phyloP scores from a whole-genome alignment of 2,888 invertebrate genomes.

The Sarcophaga caerulescens region DNA sequence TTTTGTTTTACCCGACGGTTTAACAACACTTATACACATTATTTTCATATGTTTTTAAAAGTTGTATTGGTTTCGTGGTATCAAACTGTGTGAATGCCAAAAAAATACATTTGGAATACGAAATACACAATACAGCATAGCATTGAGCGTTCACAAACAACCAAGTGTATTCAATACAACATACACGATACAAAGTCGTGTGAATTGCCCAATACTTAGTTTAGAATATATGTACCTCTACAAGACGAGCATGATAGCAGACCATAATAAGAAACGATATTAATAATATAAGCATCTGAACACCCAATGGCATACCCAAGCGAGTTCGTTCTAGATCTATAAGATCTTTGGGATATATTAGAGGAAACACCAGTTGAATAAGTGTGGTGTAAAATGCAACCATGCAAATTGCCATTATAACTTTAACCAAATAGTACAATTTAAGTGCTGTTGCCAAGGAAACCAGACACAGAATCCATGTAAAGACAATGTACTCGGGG shows the following conservation, averaged over 20 bases:
- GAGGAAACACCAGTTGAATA: constrained; percentile 84
- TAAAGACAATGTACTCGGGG: constrained; percentile 95
- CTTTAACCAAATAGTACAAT: constrained; percentile 93
- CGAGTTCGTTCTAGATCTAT: constrained; percentile 78
- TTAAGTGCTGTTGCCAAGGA: constrained; percentile 95
- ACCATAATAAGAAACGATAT: constrained; percentile 92
- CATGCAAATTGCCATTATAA: constrained; percentile 88
- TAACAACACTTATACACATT: too few relatives aligned
- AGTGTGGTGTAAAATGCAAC: constrained; percentile 88
- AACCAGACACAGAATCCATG: constrained; percentile 95
- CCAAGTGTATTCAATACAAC: too few relatives aligned
- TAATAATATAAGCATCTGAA: constrained; percentile 91
- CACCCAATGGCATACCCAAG: constrained; percentile 85
- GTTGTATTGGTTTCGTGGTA: too few relatives aligned
- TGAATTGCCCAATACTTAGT: too few relatives aligned
- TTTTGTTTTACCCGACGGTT: too few relatives aligned
- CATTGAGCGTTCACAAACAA: too few relatives aligned
- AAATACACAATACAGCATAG: too few relatives aligned
- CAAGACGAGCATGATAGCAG: constrained; percentile 93
- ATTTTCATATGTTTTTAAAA: too few relatives aligned
- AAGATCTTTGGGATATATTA: constrained; percentile 81
- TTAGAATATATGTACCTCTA: constrained; percentile 85
- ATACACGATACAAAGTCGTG: too few relatives aligned
- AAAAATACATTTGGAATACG: too few relatives aligned
- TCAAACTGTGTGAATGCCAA: too few relatives aligned